These are phyloP conservation scores for Chymomyza caudatula DNA, from an alignment of 2,888 invertebrate genomes.

Conservation along the genomic window DNA sequence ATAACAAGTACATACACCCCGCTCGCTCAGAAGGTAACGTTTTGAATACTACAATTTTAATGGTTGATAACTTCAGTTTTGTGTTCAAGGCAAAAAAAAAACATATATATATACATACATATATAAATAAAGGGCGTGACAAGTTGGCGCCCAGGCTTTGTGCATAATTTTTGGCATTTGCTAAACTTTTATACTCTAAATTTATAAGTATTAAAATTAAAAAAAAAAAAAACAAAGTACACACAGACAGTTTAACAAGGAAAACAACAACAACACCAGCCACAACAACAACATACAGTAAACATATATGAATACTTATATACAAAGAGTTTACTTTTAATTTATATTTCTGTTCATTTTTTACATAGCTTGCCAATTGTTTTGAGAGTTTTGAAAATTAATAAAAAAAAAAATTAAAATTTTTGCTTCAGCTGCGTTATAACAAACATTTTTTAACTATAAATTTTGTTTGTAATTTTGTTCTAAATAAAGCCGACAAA, in stretches of 20 bases:
- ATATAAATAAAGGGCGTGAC: slow-evolving; percentile 21
- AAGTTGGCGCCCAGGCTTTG: slow-evolving; percentile 51
- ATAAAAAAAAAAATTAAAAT: slow-evolving; percentile 35
- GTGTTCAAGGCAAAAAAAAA: slow-evolving; percentile 29
- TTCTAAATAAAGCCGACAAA: background rate
- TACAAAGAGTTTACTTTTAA: slow-evolving; percentile 6
- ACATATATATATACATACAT: no score
- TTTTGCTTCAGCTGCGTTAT: slow-evolving; percentile 49
- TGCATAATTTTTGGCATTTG: slow-evolving; percentile 69
- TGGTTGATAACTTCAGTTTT: slow-evolving; percentile 33
- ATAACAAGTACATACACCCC: slow-evolving; percentile 15
- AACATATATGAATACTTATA: slow-evolving; percentile 28
- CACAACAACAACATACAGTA: slow-evolving; percentile 32
- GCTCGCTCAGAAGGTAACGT: slow-evolving; percentile 23
- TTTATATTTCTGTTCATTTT: slow-evolving; percentile 26
- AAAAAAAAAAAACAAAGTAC: slow-evolving; percentile 2
- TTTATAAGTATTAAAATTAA: slow-evolving; percentile 22
- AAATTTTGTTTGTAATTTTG: slow-evolving; percentile 63
- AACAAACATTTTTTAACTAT: slow-evolving; percentile 29
- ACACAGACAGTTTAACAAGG: background rate
- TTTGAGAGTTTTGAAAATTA: slow-evolving; percentile 48
- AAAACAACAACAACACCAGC: slow-evolving; percentile 38
- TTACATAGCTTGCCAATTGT: slow-evolving; percentile 62
- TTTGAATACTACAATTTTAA: slow-evolving; percentile 34
- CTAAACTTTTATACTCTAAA: slow-evolving; percentile 48